Evolutionary conservation across 2,797 vertebrate species (phyloP).

Genomic region (Cichlasoma orientale): DNA sequence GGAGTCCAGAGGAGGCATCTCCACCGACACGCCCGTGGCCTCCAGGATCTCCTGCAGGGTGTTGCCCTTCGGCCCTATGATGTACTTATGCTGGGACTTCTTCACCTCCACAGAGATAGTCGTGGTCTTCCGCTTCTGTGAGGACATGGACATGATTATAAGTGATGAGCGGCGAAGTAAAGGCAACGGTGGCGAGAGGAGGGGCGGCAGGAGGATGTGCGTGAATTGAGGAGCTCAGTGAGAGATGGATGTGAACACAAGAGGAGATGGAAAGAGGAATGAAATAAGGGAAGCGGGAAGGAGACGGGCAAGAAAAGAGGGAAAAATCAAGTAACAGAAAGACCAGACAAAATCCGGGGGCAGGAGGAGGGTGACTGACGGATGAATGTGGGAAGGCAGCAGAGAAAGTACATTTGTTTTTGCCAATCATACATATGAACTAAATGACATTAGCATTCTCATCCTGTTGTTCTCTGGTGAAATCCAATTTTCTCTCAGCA

Average conservation of each 20-base stretch:
- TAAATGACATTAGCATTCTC: conserved; percentile 61
- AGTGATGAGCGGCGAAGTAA: background rate
- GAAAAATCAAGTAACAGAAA: background rate
- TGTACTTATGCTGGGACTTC: conserved; percentile 87
- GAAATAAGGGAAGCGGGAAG: conserved; percentile 13
- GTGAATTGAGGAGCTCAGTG: background rate
- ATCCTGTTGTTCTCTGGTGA: conserved; percentile 56
- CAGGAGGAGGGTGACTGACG: background rate
- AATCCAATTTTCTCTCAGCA: conserved; percentile 67
- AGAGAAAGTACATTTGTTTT: conserved; percentile 26
- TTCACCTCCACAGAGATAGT: conserved; percentile 85
- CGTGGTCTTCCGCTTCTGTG: conserved; percentile 85
- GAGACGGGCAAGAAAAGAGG: background rate
- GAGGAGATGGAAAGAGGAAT: conserved; percentile 5
- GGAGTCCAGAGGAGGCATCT: conserved; percentile 82
- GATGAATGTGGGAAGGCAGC: background rate
- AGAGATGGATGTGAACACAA: background rate
- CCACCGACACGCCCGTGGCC: conserved; percentile 81
- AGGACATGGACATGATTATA: background rate
- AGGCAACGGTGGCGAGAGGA: background rate
- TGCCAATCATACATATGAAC: conserved; percentile 15
- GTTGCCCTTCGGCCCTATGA: conserved; percentile 83
- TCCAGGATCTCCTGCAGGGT: conserved; percentile 86
- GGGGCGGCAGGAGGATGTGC: background rate
- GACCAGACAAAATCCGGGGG: background rate